These are phyloP conservation scores for Ceratoteleas bidentatus DNA, from an alignment of 1,140 invertebrate species.

Conservation along the genomic window DNA sequence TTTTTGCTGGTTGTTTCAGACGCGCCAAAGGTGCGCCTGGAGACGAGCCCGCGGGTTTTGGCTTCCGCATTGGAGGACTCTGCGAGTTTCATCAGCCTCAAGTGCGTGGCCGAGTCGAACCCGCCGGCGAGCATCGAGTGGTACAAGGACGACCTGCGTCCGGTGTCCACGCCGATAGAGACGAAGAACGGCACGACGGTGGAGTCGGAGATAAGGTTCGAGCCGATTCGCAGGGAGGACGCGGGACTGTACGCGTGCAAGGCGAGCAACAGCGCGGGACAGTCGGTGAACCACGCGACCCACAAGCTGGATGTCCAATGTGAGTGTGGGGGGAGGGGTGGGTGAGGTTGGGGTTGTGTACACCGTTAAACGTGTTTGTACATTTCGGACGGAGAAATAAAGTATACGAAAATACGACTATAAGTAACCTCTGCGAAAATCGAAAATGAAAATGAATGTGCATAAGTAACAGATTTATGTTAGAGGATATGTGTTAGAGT, in stretches of 20 bases:
- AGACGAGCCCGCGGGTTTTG: conserved; percentile 73
- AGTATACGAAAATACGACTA: too few relatives aligned
- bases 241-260: conserved; percentile 90
- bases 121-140: conserved; percentile 91
- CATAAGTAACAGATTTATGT: too few relatives aligned
- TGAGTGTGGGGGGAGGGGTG: too few relatives aligned
- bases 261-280: conserved; percentile 90
- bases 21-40: conserved; percentile 75
- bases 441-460: too few relatives aligned
- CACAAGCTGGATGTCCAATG: conserved; percentile 94
- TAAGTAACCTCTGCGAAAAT: too few relatives aligned
- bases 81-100: conserved; percentile 85
- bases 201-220: conserved; percentile 85
- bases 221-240: conserved; percentile 85
- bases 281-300: conserved; percentile 86
- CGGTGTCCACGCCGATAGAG: conserved; percentile 41
- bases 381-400: too few relatives aligned
- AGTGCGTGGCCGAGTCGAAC: conserved; percentile 92
- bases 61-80: conserved; percentile 73
- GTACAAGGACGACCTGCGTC: conserved; percentile 82
- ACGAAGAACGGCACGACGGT: conserved; percentile 71
- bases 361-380: too few relatives aligned
- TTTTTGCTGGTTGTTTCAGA: too few relatives aligned
- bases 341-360: too few relatives aligned
- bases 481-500: too few relatives aligned